A percentile compares a stretch with the other conserved stretches of the same genome.
Evolutionary conservation across 2,113 vertebrate species (phyloP).

Genomic region (Pithys albifrons): DNA sequence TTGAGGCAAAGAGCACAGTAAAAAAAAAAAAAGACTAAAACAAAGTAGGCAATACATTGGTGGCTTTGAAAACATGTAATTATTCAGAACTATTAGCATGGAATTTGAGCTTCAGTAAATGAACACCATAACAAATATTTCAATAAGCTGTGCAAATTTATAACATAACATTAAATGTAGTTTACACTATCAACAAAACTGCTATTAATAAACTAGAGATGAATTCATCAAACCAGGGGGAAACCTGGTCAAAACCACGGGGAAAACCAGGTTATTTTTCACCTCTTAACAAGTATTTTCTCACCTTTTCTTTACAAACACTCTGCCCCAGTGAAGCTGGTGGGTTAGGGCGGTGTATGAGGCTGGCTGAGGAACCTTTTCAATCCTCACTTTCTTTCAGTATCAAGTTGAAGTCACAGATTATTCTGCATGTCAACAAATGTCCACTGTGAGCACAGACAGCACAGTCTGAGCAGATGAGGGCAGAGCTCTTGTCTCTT

Average conservation of each 20-base stretch:
- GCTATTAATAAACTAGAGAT: not conserved
- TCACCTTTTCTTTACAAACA: not conserved
- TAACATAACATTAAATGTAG: not conserved
- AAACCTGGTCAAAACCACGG: not conserved
- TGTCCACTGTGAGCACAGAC: not conserved
- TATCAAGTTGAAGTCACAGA: not conserved
- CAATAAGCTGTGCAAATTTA: not conserved
- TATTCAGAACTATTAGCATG: not conserved
- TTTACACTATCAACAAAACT: not conserved
- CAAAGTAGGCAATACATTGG: not conserved
- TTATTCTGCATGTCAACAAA: not conserved
- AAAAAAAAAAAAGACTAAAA: not conserved
- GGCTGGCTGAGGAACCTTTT: not conserved
- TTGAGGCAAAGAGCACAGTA: not conserved
- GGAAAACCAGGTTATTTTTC: not conserved
- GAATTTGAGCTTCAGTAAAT: not conserved
- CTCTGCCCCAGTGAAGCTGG: not conserved
- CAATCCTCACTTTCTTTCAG: not conserved
- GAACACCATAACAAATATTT: not conserved
- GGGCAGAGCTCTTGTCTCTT: not conserved
- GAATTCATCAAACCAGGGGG: not conserved
- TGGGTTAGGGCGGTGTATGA: rapidly evolving
- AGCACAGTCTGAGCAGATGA: not conserved
- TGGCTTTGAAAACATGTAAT: not conserved
- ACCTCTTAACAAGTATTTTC: not conserved